Percentiles rank a stretch among this genome's conserved stretches.
Evolutionary conservation across 1,140 invertebrate species (phyloP).

Genomic region (Bacillus rossius): DNA sequence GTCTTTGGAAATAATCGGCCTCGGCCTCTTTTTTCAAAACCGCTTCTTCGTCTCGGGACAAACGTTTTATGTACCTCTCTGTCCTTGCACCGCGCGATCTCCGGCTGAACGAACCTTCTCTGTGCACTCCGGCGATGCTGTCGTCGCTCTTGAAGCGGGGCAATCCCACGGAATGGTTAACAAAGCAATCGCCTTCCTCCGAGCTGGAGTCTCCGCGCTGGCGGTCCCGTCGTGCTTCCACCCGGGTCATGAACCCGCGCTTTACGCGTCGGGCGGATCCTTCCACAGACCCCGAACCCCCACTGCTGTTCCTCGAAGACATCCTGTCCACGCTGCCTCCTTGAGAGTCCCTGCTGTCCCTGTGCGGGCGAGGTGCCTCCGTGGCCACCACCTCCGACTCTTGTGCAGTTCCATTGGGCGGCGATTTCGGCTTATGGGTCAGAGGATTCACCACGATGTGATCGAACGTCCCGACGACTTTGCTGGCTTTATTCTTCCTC

Average conservation of each 20-base stretch:
- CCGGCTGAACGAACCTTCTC: slow-evolving; percentile 48
- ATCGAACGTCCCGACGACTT: slow-evolving; percentile 29
- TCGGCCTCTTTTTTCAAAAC: slow-evolving; percentile 50
- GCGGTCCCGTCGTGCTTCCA: slow-evolving; percentile 56
- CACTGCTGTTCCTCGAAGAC: slow-evolving; percentile 20
- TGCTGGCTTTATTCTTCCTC: slow-evolving; percentile 39
- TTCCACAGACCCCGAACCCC: slow-evolving; percentile 46
- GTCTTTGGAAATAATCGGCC: slow-evolving; percentile 19
- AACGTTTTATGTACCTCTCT: slow-evolving; percentile 68
- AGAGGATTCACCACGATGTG: slow-evolving; percentile 37
- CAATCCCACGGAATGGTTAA: slow-evolving; percentile 28
- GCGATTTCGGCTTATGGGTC: slow-evolving; percentile 44
- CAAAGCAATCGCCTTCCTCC: slow-evolving; percentile 55
- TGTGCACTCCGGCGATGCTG: slow-evolving; percentile 47
- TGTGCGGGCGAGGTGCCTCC: not conserved
- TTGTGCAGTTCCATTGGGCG: slow-evolving; percentile 45
- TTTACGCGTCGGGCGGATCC: slow-evolving; percentile 41
- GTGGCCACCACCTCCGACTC: slow-evolving; percentile 38
- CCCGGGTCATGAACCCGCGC: slow-evolving; percentile 56
- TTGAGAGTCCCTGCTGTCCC: not conserved
- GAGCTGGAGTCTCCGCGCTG: slow-evolving; percentile 59
- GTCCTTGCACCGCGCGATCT: slow-evolving; percentile 62
- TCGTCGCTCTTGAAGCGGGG: slow-evolving; percentile 60
- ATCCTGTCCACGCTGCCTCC: no score
- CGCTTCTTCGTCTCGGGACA: slow-evolving; percentile 59